phyloP scores from a whole-genome alignment of 1,140 invertebrate genomes.

The Drosophila lacteicornis region DNA sequence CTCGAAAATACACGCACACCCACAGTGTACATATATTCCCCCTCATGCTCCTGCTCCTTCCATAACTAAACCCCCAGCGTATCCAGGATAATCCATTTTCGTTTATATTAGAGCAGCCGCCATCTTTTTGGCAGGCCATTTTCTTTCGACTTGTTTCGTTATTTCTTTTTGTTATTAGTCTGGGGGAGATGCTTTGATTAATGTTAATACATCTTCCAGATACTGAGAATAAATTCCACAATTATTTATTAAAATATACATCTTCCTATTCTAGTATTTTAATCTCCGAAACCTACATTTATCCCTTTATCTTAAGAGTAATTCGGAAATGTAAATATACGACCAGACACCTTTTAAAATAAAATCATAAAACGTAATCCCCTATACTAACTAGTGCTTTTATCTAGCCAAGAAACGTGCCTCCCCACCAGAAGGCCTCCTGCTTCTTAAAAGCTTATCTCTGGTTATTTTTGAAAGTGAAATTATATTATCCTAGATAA shows the following conservation, averaged over 20 bases:
- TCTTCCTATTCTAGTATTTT: no score
- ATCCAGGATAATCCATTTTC: slow-evolving; percentile 78
- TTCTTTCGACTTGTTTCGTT: slow-evolving; percentile 23
- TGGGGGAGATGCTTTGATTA: background rate
- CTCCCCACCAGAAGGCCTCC: slow-evolving; percentile 12
- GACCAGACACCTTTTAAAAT: background rate
- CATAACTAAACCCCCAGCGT: slow-evolving; percentile 1
- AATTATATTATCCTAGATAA: slow-evolving; percentile 51
- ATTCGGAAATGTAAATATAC: slow-evolving; percentile 3
- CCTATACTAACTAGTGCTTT: background rate
- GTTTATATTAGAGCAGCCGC: slow-evolving; percentile 69
- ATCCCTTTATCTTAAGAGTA: background rate
- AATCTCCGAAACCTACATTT: background rate
- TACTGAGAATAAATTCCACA: no score
- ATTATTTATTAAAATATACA: background rate
- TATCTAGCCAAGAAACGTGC: slow-evolving; percentile 20
- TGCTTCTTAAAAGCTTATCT: slow-evolving; percentile 23
- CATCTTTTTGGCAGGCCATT: slow-evolving; percentile 60
- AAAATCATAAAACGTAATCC: background rate
- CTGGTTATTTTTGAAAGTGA: slow-evolving; percentile 44
- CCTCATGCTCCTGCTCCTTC: background rate
- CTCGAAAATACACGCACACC: slow-evolving; percentile 58
- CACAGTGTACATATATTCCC: slow-evolving; percentile 26
- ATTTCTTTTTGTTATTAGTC: slow-evolving; percentile 23
- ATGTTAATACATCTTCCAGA: background rate